These are phyloP conservation scores for Gavialis gangeticus DNA, from an alignment of 2,113 vertebrate species.

Conservation along the genomic window DNA sequence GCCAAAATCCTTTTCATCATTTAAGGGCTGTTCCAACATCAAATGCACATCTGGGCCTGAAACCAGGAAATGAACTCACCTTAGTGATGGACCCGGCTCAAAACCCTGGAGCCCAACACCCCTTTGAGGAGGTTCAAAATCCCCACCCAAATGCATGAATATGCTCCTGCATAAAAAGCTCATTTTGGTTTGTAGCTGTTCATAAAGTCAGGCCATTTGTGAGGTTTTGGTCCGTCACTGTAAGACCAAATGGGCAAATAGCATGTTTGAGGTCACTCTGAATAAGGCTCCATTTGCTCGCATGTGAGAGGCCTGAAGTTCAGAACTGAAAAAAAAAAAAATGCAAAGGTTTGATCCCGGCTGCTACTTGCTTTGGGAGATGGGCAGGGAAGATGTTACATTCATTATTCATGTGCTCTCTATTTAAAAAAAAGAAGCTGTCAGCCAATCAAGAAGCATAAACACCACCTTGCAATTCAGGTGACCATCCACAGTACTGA, in stretches of 20 bases:
- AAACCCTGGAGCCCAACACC: not conserved
- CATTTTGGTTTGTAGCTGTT: not conserved
- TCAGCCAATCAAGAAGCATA: not conserved
- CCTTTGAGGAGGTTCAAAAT: not conserved
- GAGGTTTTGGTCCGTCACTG: not conserved
- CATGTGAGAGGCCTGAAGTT: not conserved
- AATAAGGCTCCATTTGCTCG: not conserved
- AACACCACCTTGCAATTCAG: not conserved
- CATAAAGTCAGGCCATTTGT: not conserved
- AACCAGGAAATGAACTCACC: not conserved
- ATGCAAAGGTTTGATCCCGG: fast-evolving
- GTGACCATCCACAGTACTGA: fast-evolving
- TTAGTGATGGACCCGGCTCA: not conserved
- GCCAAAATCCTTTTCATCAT: not conserved
- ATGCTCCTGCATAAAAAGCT: not conserved
- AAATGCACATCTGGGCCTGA: fast-evolving
- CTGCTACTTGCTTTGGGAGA: not conserved
- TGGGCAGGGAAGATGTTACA: fast-evolving
- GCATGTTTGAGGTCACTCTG: not conserved
- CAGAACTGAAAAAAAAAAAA: fast-evolving
- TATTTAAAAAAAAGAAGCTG: not conserved
- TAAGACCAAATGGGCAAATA: not conserved
- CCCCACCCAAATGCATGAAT: not conserved
- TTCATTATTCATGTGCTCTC: fast-evolving
- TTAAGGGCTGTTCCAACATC: not conserved